Evolutionary conservation across 2,113 vertebrate genomes (phyloP).

Genomic region (Origma solitaria): DNA sequence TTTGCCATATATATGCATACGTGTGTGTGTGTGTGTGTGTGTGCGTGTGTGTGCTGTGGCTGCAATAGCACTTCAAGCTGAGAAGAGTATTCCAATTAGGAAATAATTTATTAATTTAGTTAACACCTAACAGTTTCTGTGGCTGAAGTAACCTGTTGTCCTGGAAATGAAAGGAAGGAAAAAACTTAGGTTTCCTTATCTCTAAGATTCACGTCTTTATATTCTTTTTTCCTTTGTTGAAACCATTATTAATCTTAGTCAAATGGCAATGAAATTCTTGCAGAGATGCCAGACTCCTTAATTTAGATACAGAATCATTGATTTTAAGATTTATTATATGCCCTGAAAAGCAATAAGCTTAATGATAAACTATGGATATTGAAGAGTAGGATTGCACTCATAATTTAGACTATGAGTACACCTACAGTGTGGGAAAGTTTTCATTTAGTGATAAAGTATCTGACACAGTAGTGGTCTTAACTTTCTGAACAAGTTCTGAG

Average conservation of each 20-base stretch:
- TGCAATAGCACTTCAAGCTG: background rate
- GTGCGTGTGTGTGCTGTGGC: background rate
- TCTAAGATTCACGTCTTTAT: background rate
- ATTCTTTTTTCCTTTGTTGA: background rate
- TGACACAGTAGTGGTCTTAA: background rate
- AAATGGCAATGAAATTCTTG: background rate
- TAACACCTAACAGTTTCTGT: background rate
- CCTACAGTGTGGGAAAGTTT: background rate
- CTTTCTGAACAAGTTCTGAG: background rate
- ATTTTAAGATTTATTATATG: background rate
- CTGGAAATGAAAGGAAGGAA: background rate
- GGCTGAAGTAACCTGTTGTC: background rate
- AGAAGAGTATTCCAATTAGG: background rate
- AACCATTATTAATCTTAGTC: background rate
- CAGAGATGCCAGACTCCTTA: background rate
- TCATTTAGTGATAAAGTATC: background rate
- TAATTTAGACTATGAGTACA: background rate
- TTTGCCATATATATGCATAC: background rate
- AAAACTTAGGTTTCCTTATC: background rate
- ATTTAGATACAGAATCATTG: background rate
- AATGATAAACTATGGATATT: background rate
- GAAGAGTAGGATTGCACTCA: background rate
- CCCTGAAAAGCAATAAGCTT: background rate
- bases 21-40: background rate
- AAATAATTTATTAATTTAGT: background rate